These are phyloP conservation scores for Helobdella robusta DNA, from an alignment of 2,888 invertebrate genomes.

Conservation along the genomic window DNA sequence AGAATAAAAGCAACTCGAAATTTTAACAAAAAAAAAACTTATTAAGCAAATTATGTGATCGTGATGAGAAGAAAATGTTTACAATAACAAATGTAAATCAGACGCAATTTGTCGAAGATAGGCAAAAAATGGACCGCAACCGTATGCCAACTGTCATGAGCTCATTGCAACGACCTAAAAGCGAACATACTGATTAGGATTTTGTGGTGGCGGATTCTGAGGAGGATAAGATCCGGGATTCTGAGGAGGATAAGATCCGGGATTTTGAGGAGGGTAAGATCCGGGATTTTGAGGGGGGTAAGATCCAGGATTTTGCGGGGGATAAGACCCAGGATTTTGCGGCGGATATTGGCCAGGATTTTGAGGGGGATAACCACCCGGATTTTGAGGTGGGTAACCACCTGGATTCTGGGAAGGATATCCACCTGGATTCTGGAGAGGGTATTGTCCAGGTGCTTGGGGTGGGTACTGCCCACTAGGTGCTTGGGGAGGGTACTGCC, in stretches of 20 bases:
- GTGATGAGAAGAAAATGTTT: too few relatives aligned
- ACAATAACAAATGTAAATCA: too few relatives aligned
- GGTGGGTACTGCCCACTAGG: neutral
- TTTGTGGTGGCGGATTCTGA: too few relatives aligned
- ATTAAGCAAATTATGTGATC: too few relatives aligned
- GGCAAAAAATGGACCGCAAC: too few relatives aligned
- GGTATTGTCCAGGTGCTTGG: neutral
- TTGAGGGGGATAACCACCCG: slow-evolving; percentile 7
- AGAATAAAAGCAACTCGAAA: too few relatives aligned
- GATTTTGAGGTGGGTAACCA: slow-evolving; percentile 10
- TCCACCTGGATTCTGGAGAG: neutral
- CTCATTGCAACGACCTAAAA: too few relatives aligned
- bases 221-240: slow-evolving; percentile 6
- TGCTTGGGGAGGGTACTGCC: slow-evolving; percentile 4
- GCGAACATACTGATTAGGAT: too few relatives aligned
- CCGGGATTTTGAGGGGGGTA: neutral
- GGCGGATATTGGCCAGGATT: neutral
- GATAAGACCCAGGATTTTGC: slow-evolving; percentile 2
- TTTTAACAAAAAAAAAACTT: too few relatives aligned
- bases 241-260: neutral
- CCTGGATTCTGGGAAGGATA: slow-evolving; percentile 11
- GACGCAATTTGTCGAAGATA: too few relatives aligned
- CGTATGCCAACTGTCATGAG: too few relatives aligned
- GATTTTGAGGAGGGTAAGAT: slow-evolving; percentile 6
- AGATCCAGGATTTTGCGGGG: neutral